Conservation (phyloP, 2,888 invertebrate species). For the Diaprepes abbreviatus region DNA sequence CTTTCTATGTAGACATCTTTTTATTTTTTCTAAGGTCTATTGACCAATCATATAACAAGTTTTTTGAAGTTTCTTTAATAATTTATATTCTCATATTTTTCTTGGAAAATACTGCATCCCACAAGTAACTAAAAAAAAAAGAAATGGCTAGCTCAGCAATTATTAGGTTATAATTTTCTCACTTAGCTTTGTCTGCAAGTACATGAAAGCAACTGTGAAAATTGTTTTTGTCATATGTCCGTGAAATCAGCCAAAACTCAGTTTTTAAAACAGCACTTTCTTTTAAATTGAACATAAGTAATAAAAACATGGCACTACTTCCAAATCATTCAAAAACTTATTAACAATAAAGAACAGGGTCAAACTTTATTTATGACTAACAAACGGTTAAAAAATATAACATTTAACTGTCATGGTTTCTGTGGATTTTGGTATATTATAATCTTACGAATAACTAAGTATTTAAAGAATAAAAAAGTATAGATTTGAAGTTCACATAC, state of each 20-base stretch:
- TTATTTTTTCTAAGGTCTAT: too few species aligned
- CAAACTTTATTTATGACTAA: slow-evolving; percentile 24
- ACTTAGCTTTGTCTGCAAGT: not conserved
- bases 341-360: slow-evolving; percentile 1
- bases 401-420: slow-evolving; percentile 46
- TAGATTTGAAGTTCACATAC: slow-evolving; percentile 33
- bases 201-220: too few species aligned
- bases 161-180: not conserved
- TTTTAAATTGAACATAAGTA: not conserved
- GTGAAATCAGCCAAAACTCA: too few species aligned
- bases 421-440: slow-evolving; percentile 24
- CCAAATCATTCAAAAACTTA: slow-evolving; percentile 6
- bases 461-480: slow-evolving; percentile 32
- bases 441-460: slow-evolving; percentile 10
- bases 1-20: too few species aligned
- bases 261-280: not conserved
- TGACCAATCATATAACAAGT: too few species aligned
- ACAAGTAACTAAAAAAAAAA: too few species aligned
- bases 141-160: too few species aligned
- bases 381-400: slow-evolving; percentile 10
- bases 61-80: too few species aligned
- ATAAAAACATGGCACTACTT: slow-evolving; percentile 35
- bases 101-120: too few species aligned
- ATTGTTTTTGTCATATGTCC: too few species aligned
- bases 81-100: too few species aligned